Percentiles rank a stretch among this genome's conserved stretches.
phyloP scores from a whole-genome alignment of 2,797 vertebrate species.

The Florisuga fusca region DNA sequence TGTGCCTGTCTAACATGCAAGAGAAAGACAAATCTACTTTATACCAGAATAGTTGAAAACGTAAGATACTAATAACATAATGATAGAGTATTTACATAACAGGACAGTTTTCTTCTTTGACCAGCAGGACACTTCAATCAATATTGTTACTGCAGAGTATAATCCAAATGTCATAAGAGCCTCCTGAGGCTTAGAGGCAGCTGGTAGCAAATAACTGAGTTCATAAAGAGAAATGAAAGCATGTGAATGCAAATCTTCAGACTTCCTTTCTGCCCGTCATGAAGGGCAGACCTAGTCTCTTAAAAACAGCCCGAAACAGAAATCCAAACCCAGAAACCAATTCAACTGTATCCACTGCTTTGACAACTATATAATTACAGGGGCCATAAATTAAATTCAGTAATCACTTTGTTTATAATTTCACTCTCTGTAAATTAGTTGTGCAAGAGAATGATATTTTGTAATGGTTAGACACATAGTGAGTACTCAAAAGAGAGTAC shows the following conservation, averaged over 20 bases:
- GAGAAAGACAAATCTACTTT: not conserved
- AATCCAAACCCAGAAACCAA: not conserved
- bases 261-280: not conserved
- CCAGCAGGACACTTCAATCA: constrained; percentile 5
- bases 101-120: constrained; percentile 1
- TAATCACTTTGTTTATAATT: constrained; percentile 77
- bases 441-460: constrained; percentile 62
- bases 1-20: not conserved
- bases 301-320: not conserved
- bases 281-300: not conserved
- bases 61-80: not conserved
- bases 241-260: not conserved
- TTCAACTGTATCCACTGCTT: constrained; percentile 42
- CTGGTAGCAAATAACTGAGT: not conserved
- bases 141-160: constrained; percentile 23
- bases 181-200: not conserved
- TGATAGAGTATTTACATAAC: not conserved
- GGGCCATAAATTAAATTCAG: constrained; percentile 69
- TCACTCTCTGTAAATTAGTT: constrained; percentile 70
- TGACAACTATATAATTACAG: constrained; percentile 75
- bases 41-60: not conserved
- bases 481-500: constrained; percentile 15
- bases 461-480: constrained; percentile 28
- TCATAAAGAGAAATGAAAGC: not conserved
- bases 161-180: constrained; percentile 12